Evolutionary conservation across 2,888 invertebrate species (phyloP).

Genomic region (Napeogenes inachia): DNA sequence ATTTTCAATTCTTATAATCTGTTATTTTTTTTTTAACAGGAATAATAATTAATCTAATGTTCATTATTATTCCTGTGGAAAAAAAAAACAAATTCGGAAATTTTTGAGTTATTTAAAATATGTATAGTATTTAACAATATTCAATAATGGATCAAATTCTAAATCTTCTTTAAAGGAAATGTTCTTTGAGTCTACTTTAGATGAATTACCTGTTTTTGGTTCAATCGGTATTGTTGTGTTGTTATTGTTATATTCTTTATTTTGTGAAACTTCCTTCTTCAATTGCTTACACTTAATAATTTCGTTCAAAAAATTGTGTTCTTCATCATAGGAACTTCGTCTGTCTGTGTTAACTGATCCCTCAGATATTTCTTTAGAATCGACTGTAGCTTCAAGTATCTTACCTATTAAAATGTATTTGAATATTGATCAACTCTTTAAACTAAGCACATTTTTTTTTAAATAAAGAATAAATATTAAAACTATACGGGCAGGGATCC

Average conservation of each 20-base stretch:
- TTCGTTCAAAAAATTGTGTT: slow-evolving; percentile 44
- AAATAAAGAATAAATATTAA: too few species aligned
- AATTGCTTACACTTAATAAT: slow-evolving; percentile 43
- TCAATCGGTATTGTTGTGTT: slow-evolving; percentile 16
- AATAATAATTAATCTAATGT: too few species aligned
- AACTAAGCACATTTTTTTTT: too few species aligned
- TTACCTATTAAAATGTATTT: slow-evolving; percentile 10
- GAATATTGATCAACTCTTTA: too few species aligned
- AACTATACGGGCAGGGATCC: too few species aligned
- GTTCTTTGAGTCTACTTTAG: not conserved
- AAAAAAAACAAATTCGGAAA: too few species aligned
- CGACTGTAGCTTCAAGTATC: slow-evolving; percentile 13
- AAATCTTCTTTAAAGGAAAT: not conserved
- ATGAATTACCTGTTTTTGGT: not conserved
- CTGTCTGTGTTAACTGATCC: slow-evolving; percentile 5
- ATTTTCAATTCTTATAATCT: not conserved
- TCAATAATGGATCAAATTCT: not conserved
- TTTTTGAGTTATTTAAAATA: too few species aligned
- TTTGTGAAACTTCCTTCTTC: slow-evolving; percentile 31
- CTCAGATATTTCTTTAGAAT: slow-evolving; percentile 19
- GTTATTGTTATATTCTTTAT: slow-evolving; percentile 2
- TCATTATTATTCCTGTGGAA: too few species aligned
- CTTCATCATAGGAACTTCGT: slow-evolving; percentile 27
- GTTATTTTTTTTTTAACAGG: not conserved
- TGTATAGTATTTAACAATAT: too few species aligned